phyloP scores from a whole-genome alignment of 1,140 invertebrate genomes.

The Drosophila lini region DNA sequence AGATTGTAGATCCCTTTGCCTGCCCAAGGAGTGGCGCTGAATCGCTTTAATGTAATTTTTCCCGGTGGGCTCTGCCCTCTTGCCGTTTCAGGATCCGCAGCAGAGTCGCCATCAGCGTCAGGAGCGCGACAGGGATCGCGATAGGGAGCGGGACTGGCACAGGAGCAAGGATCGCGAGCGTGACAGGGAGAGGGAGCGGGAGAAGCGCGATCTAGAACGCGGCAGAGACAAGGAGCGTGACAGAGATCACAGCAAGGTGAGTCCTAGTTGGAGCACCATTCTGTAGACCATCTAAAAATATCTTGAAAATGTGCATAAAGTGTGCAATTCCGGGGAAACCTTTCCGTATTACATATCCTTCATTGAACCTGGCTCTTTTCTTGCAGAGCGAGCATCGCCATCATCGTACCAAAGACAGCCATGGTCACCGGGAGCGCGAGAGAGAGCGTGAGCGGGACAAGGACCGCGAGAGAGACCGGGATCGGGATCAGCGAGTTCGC shows the following conservation, averaged over 20 bases:
- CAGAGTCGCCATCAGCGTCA: slow-evolving; percentile 30
- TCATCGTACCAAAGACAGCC: slow-evolving; percentile 63
- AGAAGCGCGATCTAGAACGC: slow-evolving; percentile 31
- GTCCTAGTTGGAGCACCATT: neutral
- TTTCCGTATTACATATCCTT: neutral
- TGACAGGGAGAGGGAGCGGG: slow-evolving; percentile 38
- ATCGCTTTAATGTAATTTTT: slow-evolving; percentile 29
- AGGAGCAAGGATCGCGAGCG: slow-evolving; percentile 30
- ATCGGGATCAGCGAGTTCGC: slow-evolving; percentile 41
- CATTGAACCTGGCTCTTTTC: neutral
- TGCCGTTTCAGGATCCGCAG: slow-evolving; percentile 56
- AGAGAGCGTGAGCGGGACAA: slow-evolving; percentile 36
- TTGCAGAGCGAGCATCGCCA: slow-evolving; percentile 46
- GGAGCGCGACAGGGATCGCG: slow-evolving; percentile 52
- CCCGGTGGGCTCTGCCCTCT: slow-evolving; percentile 13
- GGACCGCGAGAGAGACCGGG: slow-evolving; percentile 42
- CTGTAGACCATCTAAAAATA: too few species aligned
- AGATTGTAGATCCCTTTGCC: slow-evolving; percentile 18
- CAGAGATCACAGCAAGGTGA: slow-evolving; percentile 45
- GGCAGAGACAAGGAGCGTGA: slow-evolving; percentile 29
- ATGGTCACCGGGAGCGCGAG: slow-evolving; percentile 54
- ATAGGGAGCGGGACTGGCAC: slow-evolving; percentile 46
- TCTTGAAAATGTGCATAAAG: neutral
- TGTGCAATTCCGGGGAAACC: neutral
- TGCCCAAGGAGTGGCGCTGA: neutral